A percentile compares a stretch with the other conserved stretches of the same genome.
These are phyloP conservation scores for Resseliella maxima DNA, from an alignment of 2,888 invertebrate species.

Conservation along the genomic window DNA sequence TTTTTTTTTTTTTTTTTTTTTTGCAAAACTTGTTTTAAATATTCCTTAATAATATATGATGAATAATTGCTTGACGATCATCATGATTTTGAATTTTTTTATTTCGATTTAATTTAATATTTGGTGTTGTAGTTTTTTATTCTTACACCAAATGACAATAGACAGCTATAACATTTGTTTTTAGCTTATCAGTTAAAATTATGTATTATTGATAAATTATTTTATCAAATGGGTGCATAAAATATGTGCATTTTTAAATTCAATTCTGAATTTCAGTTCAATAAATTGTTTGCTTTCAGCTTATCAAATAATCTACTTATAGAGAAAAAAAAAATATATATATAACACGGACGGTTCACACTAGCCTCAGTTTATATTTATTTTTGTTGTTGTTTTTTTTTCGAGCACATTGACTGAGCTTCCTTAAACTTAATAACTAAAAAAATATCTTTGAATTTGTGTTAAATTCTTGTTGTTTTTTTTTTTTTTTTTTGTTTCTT, in stretches of 20 bases:
- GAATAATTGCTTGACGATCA: too few relatives aligned
- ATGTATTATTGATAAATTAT: too few relatives aligned
- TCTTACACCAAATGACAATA: background rate
- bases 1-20: background rate
- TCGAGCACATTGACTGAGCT: background rate
- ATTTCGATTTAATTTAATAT: background rate
- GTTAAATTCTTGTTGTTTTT: background rate
- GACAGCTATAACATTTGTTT: background rate
- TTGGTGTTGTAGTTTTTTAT: background rate
- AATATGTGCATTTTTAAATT: conserved; percentile 62
- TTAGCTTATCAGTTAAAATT: background rate
- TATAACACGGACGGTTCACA: conserved; percentile 17
- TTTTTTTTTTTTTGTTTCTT: background rate
- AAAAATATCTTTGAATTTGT: background rate
- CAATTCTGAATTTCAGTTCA: background rate
- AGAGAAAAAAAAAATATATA: background rate
- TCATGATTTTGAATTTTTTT: background rate
- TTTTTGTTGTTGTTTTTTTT: background rate
- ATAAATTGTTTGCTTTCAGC: conserved; percentile 30
- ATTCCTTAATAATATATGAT: too few relatives aligned
- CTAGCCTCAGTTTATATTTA: conserved; percentile 12
- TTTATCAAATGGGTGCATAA: conserved; percentile 59
- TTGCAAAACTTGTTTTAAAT: too few relatives aligned
- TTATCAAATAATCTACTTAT: background rate
- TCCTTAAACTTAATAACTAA: background rate